Evolutionary conservation across 1,140 invertebrate genomes (phyloP).

Genomic region (Lethrus apterus): DNA sequence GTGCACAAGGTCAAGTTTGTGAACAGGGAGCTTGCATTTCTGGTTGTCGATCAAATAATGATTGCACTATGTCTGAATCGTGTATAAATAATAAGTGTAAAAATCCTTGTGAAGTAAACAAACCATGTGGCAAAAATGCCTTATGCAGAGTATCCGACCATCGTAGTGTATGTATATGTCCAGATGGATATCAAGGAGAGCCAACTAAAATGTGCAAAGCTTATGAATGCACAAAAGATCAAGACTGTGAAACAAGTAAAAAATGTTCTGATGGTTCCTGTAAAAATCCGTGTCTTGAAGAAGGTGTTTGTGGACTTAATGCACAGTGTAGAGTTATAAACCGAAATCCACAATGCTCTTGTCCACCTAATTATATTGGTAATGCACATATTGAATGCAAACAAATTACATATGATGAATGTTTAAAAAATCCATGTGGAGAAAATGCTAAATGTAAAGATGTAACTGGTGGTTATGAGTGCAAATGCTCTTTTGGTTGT

Average conservation of each 20-base stretch:
- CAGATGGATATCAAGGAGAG: conserved; percentile 74
- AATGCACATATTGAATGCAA: conserved; percentile 75
- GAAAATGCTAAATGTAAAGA: conserved; percentile 75
- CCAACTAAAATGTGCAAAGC: conserved; percentile 64
- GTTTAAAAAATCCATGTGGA: conserved; percentile 73
- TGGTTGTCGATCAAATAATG: conserved; percentile 71
- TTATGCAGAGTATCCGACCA: conserved; percentile 68
- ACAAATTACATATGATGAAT: conserved; percentile 55
- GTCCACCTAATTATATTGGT: conserved; percentile 76
- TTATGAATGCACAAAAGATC: conserved; percentile 67
- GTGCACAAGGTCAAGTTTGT: conserved; percentile 50
- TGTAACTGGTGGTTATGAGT: conserved; percentile 62
- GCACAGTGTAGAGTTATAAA: conserved; percentile 77
- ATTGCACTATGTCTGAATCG: conserved; percentile 68
- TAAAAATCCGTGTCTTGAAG: conserved; percentile 73
- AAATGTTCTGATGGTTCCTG: conserved; percentile 70
- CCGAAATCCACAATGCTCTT: conserved; percentile 70
- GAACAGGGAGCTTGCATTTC: conserved; percentile 54
- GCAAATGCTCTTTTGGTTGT: conserved; percentile 70
- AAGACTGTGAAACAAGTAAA: conserved; percentile 73
- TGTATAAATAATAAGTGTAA: conserved; percentile 70
- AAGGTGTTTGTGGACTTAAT: conserved; percentile 71
- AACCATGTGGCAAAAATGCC: conserved; percentile 67
- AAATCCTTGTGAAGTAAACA: conserved; percentile 61
- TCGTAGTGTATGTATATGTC: conserved; percentile 75